Percentiles rank a stretch among this genome's conserved stretches.
These are phyloP conservation scores for Clarias fuscus DNA, from an alignment of 2,797 vertebrate genomes.

Conservation along the genomic window DNA sequence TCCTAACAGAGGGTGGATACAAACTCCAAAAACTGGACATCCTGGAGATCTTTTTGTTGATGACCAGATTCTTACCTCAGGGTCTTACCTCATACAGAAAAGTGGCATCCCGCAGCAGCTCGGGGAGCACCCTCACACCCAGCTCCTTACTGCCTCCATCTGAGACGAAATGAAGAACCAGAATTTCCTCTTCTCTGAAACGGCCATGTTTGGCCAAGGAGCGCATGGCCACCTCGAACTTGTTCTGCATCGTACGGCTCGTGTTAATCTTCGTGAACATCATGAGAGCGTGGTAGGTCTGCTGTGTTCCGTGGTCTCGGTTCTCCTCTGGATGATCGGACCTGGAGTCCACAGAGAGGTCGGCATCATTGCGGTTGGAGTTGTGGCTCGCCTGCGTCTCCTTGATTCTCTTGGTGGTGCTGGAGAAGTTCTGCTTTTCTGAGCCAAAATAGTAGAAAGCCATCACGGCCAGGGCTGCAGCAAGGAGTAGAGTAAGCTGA, in stretches of 20 bases:
- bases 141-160: conserved; percentile 81
- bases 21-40: background rate
- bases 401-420: conserved; percentile 88
- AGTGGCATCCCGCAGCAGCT: conserved; percentile 77
- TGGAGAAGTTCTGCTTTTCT: conserved; percentile 88
- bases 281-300: conserved; percentile 81
- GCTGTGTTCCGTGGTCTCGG: conserved; percentile 28
- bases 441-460: conserved; percentile 94
- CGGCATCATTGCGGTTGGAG: conserved; percentile 76
- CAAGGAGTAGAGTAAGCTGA: conserved; percentile 81
- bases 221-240: conserved; percentile 83
- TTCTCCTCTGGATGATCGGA: conserved; percentile 49
- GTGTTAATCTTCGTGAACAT: conserved; percentile 94
- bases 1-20: too few species aligned
- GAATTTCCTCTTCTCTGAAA: conserved; percentile 78
- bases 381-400: conserved; percentile 77
- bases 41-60: too few species aligned
- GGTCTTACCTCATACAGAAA: conserved; percentile 86
- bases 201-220: conserved; percentile 82
- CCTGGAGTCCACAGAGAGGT: conserved; percentile 68
- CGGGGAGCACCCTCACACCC: conserved; percentile 78
- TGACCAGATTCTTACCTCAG: conserved; percentile 73
- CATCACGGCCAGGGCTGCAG: conserved; percentile 81
- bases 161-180: conserved; percentile 89
- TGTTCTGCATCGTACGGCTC: conserved; percentile 81